A percentile compares a stretch with the other conserved stretches of the same genome.
Evolutionary conservation across 2,888 invertebrate species (phyloP).

Genomic region (Isotomurus palustris): DNA sequence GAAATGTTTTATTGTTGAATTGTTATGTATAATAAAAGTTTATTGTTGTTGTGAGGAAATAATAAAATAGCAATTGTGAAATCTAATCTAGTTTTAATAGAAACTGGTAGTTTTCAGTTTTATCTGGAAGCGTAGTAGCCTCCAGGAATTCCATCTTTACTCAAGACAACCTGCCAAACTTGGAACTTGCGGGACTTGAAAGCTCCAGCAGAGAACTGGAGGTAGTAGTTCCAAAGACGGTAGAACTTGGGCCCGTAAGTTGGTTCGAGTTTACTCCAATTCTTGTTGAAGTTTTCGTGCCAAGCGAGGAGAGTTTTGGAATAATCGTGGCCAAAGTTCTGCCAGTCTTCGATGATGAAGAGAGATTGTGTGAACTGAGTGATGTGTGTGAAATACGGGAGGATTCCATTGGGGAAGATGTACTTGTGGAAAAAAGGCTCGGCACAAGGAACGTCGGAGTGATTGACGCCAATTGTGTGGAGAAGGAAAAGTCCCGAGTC

Average conservation of each 20-base stretch:
- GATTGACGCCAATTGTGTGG: slow-evolving; percentile 22
- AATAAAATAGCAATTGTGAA: too few species aligned
- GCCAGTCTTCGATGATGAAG: slow-evolving; percentile 42
- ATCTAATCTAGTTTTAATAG: too few species aligned
- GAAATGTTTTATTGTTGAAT: too few species aligned
- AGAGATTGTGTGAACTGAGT: slow-evolving; percentile 21
- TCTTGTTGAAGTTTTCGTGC: slow-evolving; percentile 34
- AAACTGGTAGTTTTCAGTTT: too few species aligned
- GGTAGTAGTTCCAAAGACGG: slow-evolving; percentile 37
- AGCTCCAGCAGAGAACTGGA: slow-evolving; percentile 28
- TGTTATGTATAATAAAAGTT: too few species aligned
- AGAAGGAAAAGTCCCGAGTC: slow-evolving; percentile 1
- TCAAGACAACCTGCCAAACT: slow-evolving; percentile 39
- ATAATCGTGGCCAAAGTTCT: slow-evolving; percentile 42
- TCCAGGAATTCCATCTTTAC: slow-evolving; percentile 34
- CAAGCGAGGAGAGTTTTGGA: slow-evolving; percentile 38
- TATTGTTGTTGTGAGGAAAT: too few species aligned
- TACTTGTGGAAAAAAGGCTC: slow-evolving; percentile 40
- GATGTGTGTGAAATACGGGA: slow-evolving; percentile 38
- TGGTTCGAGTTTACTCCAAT: slow-evolving; percentile 35
- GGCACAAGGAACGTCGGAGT: slow-evolving; percentile 32
- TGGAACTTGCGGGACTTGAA: slow-evolving; percentile 34
- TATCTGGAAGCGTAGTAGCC: slow-evolving; percentile 37
- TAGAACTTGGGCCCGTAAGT: slow-evolving; percentile 31
- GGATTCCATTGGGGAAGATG: slow-evolving; percentile 37